Evolutionary conservation across 2,797 vertebrate genomes (phyloP), one percentile per base, ranked within the genome.

Genomic region (Oreonectes daqikongensis): DNA sequence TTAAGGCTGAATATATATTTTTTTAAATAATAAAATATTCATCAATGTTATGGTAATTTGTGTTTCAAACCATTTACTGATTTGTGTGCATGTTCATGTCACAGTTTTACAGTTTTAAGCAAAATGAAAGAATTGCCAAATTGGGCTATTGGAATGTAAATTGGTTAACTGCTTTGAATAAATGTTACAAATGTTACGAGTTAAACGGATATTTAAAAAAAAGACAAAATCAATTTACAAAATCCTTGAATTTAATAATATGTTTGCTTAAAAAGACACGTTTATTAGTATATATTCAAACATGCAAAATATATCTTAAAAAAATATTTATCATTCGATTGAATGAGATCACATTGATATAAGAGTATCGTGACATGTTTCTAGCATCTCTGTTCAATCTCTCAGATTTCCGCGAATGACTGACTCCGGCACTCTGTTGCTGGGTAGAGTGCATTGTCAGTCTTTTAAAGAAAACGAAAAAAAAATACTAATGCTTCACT

Each of bases 401-500:
- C 15, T 66, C 64, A 57, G 52, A 46, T 24, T 30, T 48, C 35
- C 52, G 9, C 24, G n/a, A 24, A 59, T 15, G 26, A 55, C 72
- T 68, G 68, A 28, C 30, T 65, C 50, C 7, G 32, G 59, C 18
- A 1, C n/a, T 50, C 42, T 20, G 65, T 61, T 72, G 69, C 30
- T 48, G 52, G 48, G 44, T 60, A 78, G 61, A 75, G 35, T 30
- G 57, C 40, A 63, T 55, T 78, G 69, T 72, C 52, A 66, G 38
- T 67, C 66, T 32, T 46, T 70, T 65, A 44, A 73, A 48, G 42
- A 78, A 69, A 71, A 66, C 3, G 69, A 26, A 77, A 79, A 35
- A 35, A 78, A 82, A 77, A 48, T 83, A 79, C 79, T 44, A 78
- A 77, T 76, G 78, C 78, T 83, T 75, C 82, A 65, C 65, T 78